These are phyloP conservation scores for Lithophane semibrunnea DNA, from an alignment of 2,888 invertebrate genomes.

Conservation along the genomic window DNA sequence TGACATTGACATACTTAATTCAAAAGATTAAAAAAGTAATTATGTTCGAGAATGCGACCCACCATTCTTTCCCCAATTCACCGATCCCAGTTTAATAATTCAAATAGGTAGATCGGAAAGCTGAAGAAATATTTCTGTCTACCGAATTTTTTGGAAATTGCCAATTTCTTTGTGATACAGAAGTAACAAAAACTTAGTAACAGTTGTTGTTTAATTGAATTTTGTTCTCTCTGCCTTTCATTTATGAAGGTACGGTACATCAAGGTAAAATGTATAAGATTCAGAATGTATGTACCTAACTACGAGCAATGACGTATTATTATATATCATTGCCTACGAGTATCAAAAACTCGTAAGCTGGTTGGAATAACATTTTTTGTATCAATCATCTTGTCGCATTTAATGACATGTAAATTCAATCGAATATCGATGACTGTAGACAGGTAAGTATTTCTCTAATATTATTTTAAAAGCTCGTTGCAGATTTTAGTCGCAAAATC, in stretches of 20 bases:
- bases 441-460: background rate
- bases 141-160: background rate
- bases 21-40: slow-evolving; percentile 29
- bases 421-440: slow-evolving; percentile 17
- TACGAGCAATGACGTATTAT: too few relatives aligned
- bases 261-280: background rate
- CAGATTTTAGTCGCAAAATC: background rate
- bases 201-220: background rate
- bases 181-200: background rate
- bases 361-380: too few relatives aligned
- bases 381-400: slow-evolving; percentile 5
- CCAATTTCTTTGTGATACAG: slow-evolving; percentile 5
- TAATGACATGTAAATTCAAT: slow-evolving; percentile 16
- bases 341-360: background rate
- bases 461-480: slow-evolving; percentile 8
- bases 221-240: background rate
- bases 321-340: too few relatives aligned
- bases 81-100: slow-evolving; percentile 17
- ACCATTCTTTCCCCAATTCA: background rate
- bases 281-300: background rate
- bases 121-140: slow-evolving; percentile 7
- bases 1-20: background rate
- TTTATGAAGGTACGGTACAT: background rate
- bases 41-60: background rate
- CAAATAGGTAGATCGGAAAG: slow-evolving; percentile 27